phyloP scores from a whole-genome alignment of 2,113 vertebrate genomes.

The Macrotus californicus region DNA sequence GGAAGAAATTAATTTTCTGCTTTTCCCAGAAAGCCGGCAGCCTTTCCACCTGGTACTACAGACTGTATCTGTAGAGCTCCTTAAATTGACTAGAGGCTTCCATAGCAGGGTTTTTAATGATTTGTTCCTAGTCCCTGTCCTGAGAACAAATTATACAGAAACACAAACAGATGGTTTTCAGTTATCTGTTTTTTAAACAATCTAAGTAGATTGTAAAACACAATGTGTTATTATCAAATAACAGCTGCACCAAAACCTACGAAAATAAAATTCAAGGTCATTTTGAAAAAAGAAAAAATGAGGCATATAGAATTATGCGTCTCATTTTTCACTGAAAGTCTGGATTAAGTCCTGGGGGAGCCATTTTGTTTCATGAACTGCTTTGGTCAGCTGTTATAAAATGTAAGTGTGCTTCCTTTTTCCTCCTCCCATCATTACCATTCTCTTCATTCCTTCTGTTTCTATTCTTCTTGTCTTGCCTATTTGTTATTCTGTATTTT shows the following conservation, averaged over 20 bases:
- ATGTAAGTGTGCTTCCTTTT: neutral
- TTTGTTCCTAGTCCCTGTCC: constrained; percentile 49
- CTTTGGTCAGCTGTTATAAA: neutral
- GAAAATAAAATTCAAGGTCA: constrained; percentile 51
- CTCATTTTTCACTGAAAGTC: neutral
- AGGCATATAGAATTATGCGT: neutral
- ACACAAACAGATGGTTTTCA: constrained; percentile 67
- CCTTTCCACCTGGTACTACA: neutral
- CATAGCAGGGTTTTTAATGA: neutral
- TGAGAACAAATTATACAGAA: constrained; percentile 60
- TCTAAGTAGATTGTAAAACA: constrained; percentile 63
- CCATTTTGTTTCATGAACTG: neutral
- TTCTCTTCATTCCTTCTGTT: neutral
- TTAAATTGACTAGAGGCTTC: constrained; percentile 44
- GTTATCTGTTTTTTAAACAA: constrained; percentile 65
- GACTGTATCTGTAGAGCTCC: neutral
- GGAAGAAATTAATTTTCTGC: constrained; percentile 36
- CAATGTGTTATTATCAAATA: constrained; percentile 67
- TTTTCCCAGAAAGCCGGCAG: constrained; percentile 16
- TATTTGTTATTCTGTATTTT: neutral
- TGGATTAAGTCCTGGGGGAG: neutral
- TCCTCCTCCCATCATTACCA: neutral
- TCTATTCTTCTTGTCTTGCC: neutral
- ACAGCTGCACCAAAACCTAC: constrained; percentile 50
- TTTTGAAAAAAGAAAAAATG: neutral